Evolutionary conservation across 35 echinoderm and acorn worm species (phyloP).

Genomic region (Apostichopus californicus): DNA sequence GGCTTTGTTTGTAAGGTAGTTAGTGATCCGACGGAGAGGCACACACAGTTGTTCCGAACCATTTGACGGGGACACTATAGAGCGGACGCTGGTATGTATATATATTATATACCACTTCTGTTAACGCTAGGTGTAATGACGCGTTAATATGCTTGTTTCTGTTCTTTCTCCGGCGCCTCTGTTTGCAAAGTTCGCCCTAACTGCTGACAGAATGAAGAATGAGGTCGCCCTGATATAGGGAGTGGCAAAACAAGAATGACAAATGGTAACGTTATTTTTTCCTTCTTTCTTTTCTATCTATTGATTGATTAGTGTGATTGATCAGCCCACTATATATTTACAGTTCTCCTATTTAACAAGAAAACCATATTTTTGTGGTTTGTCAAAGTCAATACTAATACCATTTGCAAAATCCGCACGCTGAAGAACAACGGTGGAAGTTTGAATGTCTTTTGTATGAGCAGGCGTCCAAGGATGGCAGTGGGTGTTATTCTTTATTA

Average conservation of each 20-base stretch:
- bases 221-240: background rate
- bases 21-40: background rate
- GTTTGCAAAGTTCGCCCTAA: background rate
- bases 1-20: background rate
- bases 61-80: background rate
- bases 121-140: constrained; percentile 16
- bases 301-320: background rate
- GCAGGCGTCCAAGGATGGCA: no score
- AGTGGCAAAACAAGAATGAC: background rate
- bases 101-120: no score
- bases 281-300: background rate
- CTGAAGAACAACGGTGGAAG: no score
- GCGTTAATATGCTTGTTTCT: constrained; percentile 1
- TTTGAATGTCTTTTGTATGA: no score
- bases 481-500: no score
- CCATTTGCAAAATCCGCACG: no score
- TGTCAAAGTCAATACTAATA: constrained; percentile 7
- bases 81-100: no score
- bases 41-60: background rate
- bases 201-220: background rate
- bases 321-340: background rate
- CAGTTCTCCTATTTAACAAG: background rate
- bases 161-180: background rate
- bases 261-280: background rate
- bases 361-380: background rate